Percentiles rank a stretch among this genome's conserved stretches.
These are phyloP conservation scores for Passer domesticus DNA, from an alignment of 2,113 vertebrate genomes.

Conservation along the genomic window DNA sequence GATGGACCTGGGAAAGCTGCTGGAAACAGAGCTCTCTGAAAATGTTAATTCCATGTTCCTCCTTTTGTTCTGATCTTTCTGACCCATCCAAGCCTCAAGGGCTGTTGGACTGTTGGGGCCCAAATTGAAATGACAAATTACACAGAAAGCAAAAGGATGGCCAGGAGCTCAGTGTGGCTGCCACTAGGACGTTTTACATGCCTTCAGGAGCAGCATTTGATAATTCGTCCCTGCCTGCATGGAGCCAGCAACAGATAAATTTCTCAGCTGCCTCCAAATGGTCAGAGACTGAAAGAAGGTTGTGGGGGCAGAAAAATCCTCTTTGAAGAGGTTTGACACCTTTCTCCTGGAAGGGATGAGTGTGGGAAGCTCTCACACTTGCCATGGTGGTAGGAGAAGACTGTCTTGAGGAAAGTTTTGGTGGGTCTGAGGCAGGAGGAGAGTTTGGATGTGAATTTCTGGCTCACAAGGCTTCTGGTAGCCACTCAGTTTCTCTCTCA, in stretches of 20 bases:
- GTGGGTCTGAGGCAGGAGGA: not conserved
- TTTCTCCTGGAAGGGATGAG: not conserved
- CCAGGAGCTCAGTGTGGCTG: not conserved
- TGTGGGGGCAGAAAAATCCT: not conserved
- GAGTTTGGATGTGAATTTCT: not conserved
- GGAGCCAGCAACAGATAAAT: not conserved
- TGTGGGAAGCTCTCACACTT: not conserved
- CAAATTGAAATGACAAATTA: slow-evolving; percentile 39
- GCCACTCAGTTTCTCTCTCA: not conserved
- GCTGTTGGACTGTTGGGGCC: not conserved
- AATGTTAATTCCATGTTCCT: not conserved
- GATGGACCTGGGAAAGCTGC: not conserved
- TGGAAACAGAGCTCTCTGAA: not conserved
- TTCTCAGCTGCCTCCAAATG: not conserved
- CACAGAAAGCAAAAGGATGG: not conserved
- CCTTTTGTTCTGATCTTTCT: not conserved
- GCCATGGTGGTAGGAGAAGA: not conserved
- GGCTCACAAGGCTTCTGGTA: not conserved
- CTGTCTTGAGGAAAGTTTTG: not conserved
- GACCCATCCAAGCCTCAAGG: not conserved
- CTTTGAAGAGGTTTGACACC: not conserved
- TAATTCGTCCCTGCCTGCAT: not conserved
- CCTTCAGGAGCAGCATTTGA: not conserved
- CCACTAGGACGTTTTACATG: not conserved
- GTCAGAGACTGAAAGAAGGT: not conserved